These are phyloP conservation scores for Nomia melanderi DNA, from an alignment of 1,140 invertebrate species.

Conservation along the genomic window DNA sequence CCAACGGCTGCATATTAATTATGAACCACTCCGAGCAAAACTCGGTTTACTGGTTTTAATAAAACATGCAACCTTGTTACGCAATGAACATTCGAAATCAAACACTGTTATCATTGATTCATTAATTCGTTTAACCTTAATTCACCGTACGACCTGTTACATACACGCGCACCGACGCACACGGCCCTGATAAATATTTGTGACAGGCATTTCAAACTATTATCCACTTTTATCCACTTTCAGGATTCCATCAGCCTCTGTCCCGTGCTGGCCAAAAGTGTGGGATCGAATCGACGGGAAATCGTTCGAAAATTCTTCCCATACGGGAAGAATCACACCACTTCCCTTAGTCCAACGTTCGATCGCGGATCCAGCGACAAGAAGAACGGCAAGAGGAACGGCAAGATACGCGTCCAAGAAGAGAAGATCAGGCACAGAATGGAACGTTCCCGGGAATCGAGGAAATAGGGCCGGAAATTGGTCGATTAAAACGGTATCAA, in stretches of 20 bases:
- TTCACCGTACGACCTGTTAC: slow-evolving; percentile 13
- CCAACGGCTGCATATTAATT: no score
- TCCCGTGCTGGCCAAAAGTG: no score
- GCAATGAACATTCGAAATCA: no score
- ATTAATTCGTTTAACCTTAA: slow-evolving; percentile 6
- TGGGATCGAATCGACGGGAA: neutral
- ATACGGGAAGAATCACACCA: neutral
- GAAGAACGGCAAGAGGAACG: no score
- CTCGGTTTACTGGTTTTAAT: no score
- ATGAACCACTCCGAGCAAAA: no score
- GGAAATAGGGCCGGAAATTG: slow-evolving; percentile 46
- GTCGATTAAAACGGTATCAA: slow-evolving; percentile 43
- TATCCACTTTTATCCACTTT: no score
- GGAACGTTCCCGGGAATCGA: slow-evolving; percentile 33
- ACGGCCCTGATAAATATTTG: neutral
- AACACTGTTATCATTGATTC: neutral
- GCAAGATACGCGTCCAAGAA: neutral
- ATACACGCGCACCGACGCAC: slow-evolving; percentile 2
- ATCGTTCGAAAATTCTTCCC: neutral
- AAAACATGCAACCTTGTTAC: neutral
- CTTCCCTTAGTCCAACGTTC: neutral
- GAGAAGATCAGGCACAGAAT: slow-evolving; percentile 6
- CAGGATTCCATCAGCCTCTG: no score
- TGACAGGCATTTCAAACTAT: slow-evolving; percentile 8
- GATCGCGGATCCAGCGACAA: neutral